These are phyloP conservation scores for Setipinna tenuifilis DNA, from an alignment of 2,797 vertebrate genomes.

Conservation along the genomic window DNA sequence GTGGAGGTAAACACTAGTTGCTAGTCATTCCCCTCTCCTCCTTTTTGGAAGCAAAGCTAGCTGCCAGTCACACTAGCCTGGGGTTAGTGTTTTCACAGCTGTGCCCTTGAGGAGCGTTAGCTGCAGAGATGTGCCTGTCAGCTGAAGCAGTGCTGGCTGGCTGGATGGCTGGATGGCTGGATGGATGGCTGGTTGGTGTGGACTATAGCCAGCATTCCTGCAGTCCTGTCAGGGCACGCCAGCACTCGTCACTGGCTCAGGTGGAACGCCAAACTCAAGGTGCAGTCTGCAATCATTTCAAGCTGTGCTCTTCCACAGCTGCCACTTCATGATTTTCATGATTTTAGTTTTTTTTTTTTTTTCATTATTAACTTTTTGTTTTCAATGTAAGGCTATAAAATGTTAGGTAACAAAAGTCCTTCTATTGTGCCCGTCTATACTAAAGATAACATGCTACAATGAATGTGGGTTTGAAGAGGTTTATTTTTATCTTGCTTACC, in stretches of 20 bases:
- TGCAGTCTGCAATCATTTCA: not conserved
- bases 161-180: not conserved
- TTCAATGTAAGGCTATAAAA: not conserved
- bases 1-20: not conserved
- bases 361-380: not conserved
- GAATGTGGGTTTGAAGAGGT: not conserved
- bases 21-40: not conserved
- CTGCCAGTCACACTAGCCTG: not conserved
- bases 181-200: not conserved
- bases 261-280: constrained; percentile 2
- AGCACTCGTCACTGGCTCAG: not conserved
- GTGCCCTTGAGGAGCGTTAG: not conserved
- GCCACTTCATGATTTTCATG: not conserved
- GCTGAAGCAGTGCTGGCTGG: not conserved
- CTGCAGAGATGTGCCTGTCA: not conserved
- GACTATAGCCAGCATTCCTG: constrained; percentile 21
- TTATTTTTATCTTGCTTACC: not conserved
- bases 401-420: not conserved
- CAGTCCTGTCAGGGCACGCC: constrained; percentile 30
- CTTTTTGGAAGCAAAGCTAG: not conserved
- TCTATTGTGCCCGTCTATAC: not conserved
- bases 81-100: not conserved
- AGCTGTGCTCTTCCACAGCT: not conserved
- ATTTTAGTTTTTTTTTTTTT: not conserved
- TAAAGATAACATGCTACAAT: not conserved